Evolutionary conservation across 2,113 vertebrate genomes (phyloP), one percentile per base, ranked within the genome.

Genomic region (Indri indri): DNA sequence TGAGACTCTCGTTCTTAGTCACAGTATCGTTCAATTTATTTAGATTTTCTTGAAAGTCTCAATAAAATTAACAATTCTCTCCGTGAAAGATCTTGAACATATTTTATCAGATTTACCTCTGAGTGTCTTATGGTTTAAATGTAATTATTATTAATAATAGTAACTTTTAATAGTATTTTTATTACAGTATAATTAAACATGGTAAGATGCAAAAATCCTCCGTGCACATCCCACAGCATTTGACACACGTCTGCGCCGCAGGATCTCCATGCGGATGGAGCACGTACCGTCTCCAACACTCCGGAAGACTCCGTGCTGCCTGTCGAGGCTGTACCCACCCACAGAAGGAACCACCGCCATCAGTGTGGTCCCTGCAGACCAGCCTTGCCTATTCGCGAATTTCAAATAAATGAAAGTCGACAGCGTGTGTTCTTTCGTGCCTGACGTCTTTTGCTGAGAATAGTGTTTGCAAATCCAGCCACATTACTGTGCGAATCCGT

Each of bases 171-270:
- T 14, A 40, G 18, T 9, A 6, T 50, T 61, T 84, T 76, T 37
- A 65, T 70, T 59, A 22, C 77, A 10, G 11, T 30, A 2, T 30
- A 54, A 40, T 88, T 65, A 42, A 84, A n/a, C 3, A 23, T 18
- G 14, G 17, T 47, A 23, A 77, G 84, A 40, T 5, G 34, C 22
- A 37, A 9, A 32, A 13, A 54, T 22, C 13, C 40, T 70, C 0
- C 20, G 34, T 2, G 59, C 1, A 2, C 18, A 2, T 50, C 32
- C 34, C 71, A 7, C 14, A 27, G 34, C 8, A 32, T 25, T 32
- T n/a, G n/a, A 14, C 23, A 0, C 2, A 30, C 11, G 3, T 14
- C 47, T 2, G 11, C 30, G 1, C 68, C 52, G 7, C 2, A 7
- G 0, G 32, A 8, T 59, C 77, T 8, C 52, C 3, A 6, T 6